A percentile compares a stretch with the other conserved stretches of the same genome.
Evolutionary conservation across 2,888 invertebrate genomes (phyloP).

Genomic region (Leptinotarsa juncta): DNA sequence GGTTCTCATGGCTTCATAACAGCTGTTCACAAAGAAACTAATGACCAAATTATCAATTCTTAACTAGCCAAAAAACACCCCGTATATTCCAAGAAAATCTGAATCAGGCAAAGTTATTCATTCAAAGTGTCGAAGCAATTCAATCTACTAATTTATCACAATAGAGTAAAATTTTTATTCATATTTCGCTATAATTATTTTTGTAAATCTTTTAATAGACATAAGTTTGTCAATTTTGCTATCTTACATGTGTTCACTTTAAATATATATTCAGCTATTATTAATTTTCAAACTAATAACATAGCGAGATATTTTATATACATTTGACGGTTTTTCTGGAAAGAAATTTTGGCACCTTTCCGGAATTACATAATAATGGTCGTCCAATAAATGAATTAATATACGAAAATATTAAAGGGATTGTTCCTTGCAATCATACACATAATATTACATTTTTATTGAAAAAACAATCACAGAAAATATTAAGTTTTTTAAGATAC

Average conservation of each 20-base stretch:
- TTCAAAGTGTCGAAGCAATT: neutral
- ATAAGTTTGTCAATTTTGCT: constrained; percentile 24
- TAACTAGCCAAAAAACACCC: no score
- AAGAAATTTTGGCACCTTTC: constrained; percentile 30
- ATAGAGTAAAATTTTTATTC: neutral
- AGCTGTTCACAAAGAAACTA: no score
- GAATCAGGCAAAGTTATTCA: neutral
- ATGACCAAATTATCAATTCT: no score
- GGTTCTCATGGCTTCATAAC: no score
- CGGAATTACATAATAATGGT: constrained; percentile 26
- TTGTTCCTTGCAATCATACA: no score
- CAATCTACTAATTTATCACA: neutral
- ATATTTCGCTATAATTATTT: neutral
- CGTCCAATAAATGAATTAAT: constrained; percentile 22
- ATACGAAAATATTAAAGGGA: no score
- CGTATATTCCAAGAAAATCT: neutral
- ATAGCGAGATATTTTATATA: constrained; percentile 23
- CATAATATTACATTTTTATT: no score
- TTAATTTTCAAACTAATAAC: constrained; percentile 28
- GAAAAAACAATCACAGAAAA: no score
- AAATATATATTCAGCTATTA: constrained; percentile 28
- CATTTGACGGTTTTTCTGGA: constrained; percentile 20
- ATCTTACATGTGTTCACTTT: constrained; percentile 30
- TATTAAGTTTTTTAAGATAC: no score
- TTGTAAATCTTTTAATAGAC: constrained; percentile 1